A percentile compares a stretch with the other conserved stretches of the same genome.
Conservation (phyloP, 2,888 invertebrate genomes). For the Drosophila anomelani region DNA sequence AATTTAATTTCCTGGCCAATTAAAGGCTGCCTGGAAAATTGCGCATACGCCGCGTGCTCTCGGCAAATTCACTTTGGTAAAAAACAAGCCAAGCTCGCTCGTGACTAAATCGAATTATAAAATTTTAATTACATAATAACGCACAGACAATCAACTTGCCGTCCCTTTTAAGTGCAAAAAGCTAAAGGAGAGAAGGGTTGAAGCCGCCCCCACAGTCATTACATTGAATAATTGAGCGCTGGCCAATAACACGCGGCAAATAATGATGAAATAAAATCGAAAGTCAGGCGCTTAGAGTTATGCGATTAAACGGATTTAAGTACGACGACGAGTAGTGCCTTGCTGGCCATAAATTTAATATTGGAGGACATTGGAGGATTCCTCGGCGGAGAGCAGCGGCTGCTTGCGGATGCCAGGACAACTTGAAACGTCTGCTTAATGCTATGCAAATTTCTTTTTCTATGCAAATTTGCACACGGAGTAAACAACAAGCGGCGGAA, state of each 20-base stretch:
- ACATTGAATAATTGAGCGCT: background rate
- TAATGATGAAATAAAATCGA: conserved; percentile 9
- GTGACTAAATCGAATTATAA: conserved; percentile 61
- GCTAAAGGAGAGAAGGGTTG: background rate
- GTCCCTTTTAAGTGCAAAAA: conserved; percentile 1
- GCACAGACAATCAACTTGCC: conserved; percentile 41
- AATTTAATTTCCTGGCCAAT: conserved; percentile 18
- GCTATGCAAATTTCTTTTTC: conserved; percentile 77
- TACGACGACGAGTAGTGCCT: background rate
- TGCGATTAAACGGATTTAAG: conserved; percentile 25
- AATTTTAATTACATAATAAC: conserved; percentile 63
- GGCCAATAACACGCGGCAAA: conserved; percentile 5
- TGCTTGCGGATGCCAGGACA: conserved; percentile 29
- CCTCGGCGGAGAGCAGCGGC: conserved; percentile 21
- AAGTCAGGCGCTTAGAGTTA: conserved; percentile 17
- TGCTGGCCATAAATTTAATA: conserved; percentile 27
- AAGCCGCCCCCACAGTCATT: conserved; percentile 1
- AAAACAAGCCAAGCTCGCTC: conserved; percentile 13
- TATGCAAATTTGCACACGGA: conserved; percentile 67
- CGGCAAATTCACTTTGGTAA: conserved; percentile 1
- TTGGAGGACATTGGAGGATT: conserved; percentile 9
- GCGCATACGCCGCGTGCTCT: conserved; percentile 50
- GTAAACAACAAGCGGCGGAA: conserved; percentile 62
- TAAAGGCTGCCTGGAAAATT: conserved; percentile 15
- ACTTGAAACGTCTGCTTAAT: conserved; percentile 68